These are phyloP conservation scores for Odocoileus hemionus DNA, from an alignment of 2,113 vertebrate species.

Conservation along the genomic window DNA sequence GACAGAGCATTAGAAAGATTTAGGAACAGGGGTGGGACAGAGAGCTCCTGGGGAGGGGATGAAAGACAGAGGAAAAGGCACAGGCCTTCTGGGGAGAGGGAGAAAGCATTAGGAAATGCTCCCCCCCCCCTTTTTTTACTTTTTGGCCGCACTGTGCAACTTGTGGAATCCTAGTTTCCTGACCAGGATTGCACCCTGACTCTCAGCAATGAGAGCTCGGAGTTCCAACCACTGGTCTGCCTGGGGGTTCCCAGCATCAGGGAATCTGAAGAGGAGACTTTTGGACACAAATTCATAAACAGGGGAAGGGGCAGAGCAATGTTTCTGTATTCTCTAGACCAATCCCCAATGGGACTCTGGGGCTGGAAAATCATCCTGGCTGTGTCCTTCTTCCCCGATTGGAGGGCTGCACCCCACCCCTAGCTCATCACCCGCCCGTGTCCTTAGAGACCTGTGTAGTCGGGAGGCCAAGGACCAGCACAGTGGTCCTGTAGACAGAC, in stretches of 20 bases:
- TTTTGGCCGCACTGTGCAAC: not conserved
- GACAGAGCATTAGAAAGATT: not conserved
- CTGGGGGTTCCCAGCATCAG: not conserved
- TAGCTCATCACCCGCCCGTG: not conserved
- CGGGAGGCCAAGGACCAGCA: not conserved
- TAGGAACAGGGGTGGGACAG: not conserved
- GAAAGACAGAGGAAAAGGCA: not conserved
- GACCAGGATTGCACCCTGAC: not conserved
- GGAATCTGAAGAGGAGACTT: not conserved
- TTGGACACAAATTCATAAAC: not conserved
- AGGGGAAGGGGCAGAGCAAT: not conserved
- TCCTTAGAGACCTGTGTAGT: not conserved
- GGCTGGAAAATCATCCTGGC: not conserved
- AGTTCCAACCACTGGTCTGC: not conserved
- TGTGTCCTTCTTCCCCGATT: rapidly evolving
- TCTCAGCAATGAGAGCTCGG: not conserved
- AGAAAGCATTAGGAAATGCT: not conserved
- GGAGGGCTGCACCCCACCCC: rapidly evolving
- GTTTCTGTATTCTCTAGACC: not conserved
- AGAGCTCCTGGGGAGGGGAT: not conserved
- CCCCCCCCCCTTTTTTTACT: rapidly evolving
- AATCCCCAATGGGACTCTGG: not conserved
- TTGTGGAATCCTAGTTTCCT: not conserved
- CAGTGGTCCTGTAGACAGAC: rapidly evolving
- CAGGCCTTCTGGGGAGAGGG: not conserved